phyloP scores from a whole-genome alignment of 2,888 invertebrate species.

The Smittia aterrima region DNA sequence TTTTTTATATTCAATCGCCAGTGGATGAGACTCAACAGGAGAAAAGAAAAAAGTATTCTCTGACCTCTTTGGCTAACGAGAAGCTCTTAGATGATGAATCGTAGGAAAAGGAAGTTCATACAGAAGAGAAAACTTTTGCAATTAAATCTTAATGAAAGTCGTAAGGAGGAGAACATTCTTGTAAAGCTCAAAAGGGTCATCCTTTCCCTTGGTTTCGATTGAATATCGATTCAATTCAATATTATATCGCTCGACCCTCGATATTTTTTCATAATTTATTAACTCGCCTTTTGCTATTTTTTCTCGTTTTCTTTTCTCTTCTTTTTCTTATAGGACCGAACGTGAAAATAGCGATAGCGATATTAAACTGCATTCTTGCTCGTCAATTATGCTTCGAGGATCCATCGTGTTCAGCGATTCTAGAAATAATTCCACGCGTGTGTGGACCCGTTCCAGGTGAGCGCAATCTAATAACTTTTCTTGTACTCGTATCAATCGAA shows the following conservation, averaged over 20 bases:
- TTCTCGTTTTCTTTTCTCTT: conserved; percentile 13
- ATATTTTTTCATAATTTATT: background rate
- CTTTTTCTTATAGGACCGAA: conserved; percentile 65
- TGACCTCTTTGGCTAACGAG: too few relatives aligned
- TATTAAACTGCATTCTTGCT: conserved; percentile 84
- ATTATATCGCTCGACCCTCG: background rate
- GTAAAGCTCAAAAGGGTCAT: background rate
- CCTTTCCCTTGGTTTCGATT: background rate
- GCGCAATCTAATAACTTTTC: conserved; percentile 46
- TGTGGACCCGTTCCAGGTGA: conserved; percentile 89
- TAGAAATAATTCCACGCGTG: conserved; percentile 87
- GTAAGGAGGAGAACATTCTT: background rate
- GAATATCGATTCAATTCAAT: background rate
- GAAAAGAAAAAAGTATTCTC: too few relatives aligned
- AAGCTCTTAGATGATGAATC: background rate
- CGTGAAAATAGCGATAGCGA: conserved; percentile 74
- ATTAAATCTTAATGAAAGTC: background rate
- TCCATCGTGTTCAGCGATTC: conserved; percentile 83
- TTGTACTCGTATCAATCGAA: too few relatives aligned
- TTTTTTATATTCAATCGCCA: too few relatives aligned
- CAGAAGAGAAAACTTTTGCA: conserved; percentile 5
- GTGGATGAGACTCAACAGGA: too few relatives aligned
- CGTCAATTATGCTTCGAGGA: conserved; percentile 88
- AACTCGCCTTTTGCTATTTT: background rate
- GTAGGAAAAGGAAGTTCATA: background rate